phyloP scores from a whole-genome alignment of 2,113 vertebrate genomes.

The Dunckerocampus dactyliophorus region DNA sequence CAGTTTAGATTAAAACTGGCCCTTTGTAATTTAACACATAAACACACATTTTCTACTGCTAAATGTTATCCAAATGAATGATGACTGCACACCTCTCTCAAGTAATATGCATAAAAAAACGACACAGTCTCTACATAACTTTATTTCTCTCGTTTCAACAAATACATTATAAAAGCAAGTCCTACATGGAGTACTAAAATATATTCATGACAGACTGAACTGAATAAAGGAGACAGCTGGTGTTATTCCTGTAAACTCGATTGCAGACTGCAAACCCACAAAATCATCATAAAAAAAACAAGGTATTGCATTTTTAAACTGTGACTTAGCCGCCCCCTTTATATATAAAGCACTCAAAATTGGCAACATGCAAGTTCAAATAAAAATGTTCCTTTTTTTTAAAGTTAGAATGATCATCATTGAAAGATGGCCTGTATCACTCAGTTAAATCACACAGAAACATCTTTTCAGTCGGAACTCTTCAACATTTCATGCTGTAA shows the following conservation, averaged over 20 bases:
- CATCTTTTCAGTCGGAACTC: not conserved
- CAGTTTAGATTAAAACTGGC: no score
- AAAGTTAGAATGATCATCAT: constrained; percentile 17
- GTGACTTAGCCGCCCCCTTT: constrained; percentile 8
- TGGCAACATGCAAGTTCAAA: constrained; percentile 35
- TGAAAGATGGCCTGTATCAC: constrained; percentile 4
- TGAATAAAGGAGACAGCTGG: constrained; percentile 40
- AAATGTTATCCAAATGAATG: no score
- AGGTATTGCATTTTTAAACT: constrained; percentile 23
- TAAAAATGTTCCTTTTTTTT: constrained; percentile 16
- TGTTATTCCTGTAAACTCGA: constrained; percentile 39
- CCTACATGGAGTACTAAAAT: constrained; percentile 19
- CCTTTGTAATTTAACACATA: no score
- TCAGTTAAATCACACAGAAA: not conserved
- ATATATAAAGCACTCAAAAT: constrained; percentile 13
- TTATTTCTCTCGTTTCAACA: constrained; percentile 53
- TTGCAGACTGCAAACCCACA: constrained; percentile 18
- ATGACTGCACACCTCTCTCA: not conserved
- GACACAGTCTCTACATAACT: constrained; percentile 22
- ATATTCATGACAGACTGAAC: constrained; percentile 13
- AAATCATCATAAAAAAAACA: not conserved
- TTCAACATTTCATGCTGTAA: constrained; percentile 13
- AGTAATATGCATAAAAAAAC: not conserved
- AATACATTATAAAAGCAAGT: constrained; percentile 34
- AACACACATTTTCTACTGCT: not conserved